Percentiles rank a stretch among this genome's conserved stretches.
Conservation (phyloP, 2,888 invertebrate species). For the Cyclophora punctaria region DNA sequence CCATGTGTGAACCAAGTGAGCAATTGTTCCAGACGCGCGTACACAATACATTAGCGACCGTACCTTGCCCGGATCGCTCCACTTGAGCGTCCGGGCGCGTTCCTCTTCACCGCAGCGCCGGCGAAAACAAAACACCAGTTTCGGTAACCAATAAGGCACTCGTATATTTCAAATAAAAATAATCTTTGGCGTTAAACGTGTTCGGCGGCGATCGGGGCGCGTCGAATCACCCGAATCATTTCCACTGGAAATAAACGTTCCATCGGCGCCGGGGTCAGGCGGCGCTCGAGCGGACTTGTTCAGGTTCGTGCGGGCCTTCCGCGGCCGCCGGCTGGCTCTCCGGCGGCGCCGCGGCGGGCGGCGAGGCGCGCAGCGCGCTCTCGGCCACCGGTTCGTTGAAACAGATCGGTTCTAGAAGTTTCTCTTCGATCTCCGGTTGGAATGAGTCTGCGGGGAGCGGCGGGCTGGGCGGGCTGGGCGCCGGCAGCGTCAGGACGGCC, state of each 20-base stretch:
- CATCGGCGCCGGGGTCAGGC: constrained; percentile 50
- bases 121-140: constrained; percentile 64
- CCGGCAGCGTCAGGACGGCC: constrained; percentile 41
- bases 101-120: constrained; percentile 61
- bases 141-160: constrained; percentile 73
- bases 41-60: constrained; percentile 68
- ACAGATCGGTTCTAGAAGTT: no score
- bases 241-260: constrained; percentile 61
- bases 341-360: no score
- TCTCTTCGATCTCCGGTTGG: no score
- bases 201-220: constrained; percentile 15
- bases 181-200: constrained; percentile 64
- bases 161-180: constrained; percentile 68
- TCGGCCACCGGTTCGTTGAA: no score
- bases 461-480: no score
- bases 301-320: constrained; percentile 4
- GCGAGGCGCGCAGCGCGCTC: no score
- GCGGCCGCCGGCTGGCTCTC: background rate
- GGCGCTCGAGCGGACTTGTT: constrained; percentile 34
- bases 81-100: constrained; percentile 85
- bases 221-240: constrained; percentile 61
- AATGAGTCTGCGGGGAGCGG: no score
- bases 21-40: constrained; percentile 58
- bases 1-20: constrained; percentile 14
- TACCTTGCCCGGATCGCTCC: constrained; percentile 88